Conservation (phyloP, 1,140 invertebrate genomes). For the Brachionus rotundiformis region DNA sequence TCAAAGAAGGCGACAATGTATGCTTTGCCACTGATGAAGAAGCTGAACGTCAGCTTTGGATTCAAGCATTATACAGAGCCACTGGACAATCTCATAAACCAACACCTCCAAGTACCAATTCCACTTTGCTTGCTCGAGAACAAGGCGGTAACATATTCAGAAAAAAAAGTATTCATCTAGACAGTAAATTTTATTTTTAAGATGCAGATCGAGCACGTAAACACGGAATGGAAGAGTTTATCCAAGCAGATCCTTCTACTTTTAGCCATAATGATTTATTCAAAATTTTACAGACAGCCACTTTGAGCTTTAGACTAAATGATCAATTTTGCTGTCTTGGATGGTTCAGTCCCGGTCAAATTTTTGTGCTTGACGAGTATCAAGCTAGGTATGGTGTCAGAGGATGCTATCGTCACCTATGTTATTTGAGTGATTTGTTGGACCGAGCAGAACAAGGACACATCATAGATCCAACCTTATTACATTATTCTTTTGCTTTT, state of each 20-base stretch:
- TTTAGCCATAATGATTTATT: constrained; percentile 92
- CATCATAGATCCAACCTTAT: constrained; percentile 95
- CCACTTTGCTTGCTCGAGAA: constrained; percentile 56
- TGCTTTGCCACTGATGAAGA: constrained; percentile 96
- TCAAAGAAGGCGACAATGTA: constrained; percentile 94
- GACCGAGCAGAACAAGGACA: constrained; percentile 89
- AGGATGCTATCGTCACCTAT: constrained; percentile 91
- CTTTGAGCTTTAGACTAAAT: constrained; percentile 89
- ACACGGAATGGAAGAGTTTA: constrained; percentile 99
- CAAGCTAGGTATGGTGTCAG: constrained; percentile 94
- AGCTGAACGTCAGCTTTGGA: constrained; percentile 96
- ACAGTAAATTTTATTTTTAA: neutral
- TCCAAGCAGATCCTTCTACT: constrained; percentile 93
- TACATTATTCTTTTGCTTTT: constrained; percentile 98
- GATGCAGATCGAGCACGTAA: constrained; percentile 90
- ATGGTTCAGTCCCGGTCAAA: constrained; percentile 98
- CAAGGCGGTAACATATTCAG: constrained; percentile 68
- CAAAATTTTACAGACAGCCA: constrained; percentile 83
- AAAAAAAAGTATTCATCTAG: constrained; percentile 75
- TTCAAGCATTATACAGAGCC: constrained; percentile 90
- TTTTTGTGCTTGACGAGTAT: constrained; percentile 97
- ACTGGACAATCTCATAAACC: constrained; percentile 99
- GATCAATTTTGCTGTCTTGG: constrained; percentile 97
- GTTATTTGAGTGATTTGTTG: constrained; percentile 90
- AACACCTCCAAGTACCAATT: constrained; percentile 75